Base-by-base conservation (phyloP, 1,140 invertebrate genomes). In the Saccostrea echinata region DNA sequence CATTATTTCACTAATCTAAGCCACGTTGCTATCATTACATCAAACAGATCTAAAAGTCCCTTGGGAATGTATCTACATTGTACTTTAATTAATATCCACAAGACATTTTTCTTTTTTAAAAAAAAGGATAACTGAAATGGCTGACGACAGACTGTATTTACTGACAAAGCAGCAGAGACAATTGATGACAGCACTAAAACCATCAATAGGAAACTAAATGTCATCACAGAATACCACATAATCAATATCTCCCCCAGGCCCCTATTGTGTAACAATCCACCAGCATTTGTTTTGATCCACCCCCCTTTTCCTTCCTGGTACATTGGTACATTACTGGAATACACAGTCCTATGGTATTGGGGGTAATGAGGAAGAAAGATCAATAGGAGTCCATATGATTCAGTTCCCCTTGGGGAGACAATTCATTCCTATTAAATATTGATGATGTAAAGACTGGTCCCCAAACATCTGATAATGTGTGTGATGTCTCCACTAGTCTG, bases 301-400 rank as follows among this genome's bases (percentile, higher is more conserved):
- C 68, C 68, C 8, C 68, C 16, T 71, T 16, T 76, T 33, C 68
- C 68, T 33, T 33, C 27, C 11, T 35, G n/a, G 18, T 27, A 27
- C 68, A 30, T 24, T 35, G n/a, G 18, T 27, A 27, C 68, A 30
- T 24, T n/a, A 21, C 21, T 64, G 57, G 21, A 64, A 64, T 64
- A 64, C 57, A 64, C 57, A 64, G 57, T 24, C 57, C 57, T 8
- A 11, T 64, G 24, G 57, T 64, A 76, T 33, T 30, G 55, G 24
- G 24, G 68, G 68, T 76, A 76, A 76, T 33, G 68, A 76, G 2
- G 27, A 24, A 76, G 55, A 6, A 18, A 61, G 68, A 76, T 76
- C 68, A 76, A 76, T 76, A 27, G 33, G 68, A 76, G 68, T 33
- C 68, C 24, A 33, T 76, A 30, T 76, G 68, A 76, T 30, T 76